These are phyloP conservation scores for Ctenosaura bakeri DNA, from an alignment of 2,797 vertebrate species.

Conservation along the genomic window DNA sequence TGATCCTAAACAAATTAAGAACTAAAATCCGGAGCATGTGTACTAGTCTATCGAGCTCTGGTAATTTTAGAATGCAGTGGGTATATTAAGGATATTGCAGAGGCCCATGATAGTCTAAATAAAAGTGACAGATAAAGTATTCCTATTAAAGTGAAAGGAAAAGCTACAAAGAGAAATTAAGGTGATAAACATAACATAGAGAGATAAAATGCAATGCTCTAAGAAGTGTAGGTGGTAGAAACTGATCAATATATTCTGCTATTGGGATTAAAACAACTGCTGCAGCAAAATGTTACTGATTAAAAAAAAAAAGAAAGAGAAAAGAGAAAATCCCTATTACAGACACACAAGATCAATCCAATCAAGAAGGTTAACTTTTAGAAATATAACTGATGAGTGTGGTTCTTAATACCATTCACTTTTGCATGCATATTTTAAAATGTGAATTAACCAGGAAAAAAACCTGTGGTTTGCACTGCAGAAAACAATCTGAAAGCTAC, in stretches of 20 bases:
- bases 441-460: constrained; percentile 30
- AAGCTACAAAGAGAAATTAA: constrained; percentile 57
- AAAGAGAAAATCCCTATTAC: constrained; percentile 2
- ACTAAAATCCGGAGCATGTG: neutral
- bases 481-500: constrained; percentile 15
- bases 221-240: constrained; percentile 29
- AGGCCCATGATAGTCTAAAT: constrained; percentile 31
- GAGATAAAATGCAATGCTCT: constrained; percentile 48
- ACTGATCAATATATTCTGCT: constrained; percentile 42
- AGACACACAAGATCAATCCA: constrained; percentile 23
- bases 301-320: neutral
- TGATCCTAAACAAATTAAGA: constrained; percentile 22
- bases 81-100: neutral
- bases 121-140: constrained; percentile 44
- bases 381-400: constrained; percentile 56
- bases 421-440: constrained; percentile 26
- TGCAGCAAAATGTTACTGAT: constrained; percentile 36
- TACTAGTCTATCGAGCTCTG: neutral
- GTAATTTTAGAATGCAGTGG: constrained; percentile 40
- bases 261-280: constrained; percentile 50
- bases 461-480: neutral
- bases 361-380: constrained; percentile 25
- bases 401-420: constrained; percentile 14
- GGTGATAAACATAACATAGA: constrained; percentile 32
- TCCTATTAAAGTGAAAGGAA: constrained; percentile 39